These are phyloP conservation scores for Stegodyphus dumicola DNA, from an alignment of 1,140 invertebrate genomes.

Conservation along the genomic window DNA sequence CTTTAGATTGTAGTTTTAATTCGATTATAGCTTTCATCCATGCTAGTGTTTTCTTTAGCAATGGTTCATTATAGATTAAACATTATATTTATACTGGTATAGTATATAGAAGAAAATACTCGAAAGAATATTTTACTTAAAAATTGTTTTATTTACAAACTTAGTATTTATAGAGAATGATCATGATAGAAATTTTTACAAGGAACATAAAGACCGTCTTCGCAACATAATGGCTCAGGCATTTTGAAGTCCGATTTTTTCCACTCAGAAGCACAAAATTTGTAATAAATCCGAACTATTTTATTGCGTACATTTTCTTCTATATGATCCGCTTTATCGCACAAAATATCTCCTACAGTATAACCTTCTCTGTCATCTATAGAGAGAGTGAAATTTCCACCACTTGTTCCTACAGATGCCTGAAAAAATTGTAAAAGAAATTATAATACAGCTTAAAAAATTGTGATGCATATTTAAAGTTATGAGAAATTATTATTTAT, in stretches of 20 bases:
- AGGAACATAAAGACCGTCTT: constrained; percentile 48
- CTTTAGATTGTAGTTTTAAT: too few relatives aligned
- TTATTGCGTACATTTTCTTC: constrained; percentile 48
- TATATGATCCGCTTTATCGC: constrained; percentile 46
- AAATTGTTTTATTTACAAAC: background rate
- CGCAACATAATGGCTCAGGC: constrained; percentile 39
- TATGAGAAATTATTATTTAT: too few relatives aligned
- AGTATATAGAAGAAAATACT: background rate
- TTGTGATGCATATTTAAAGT: too few relatives aligned
- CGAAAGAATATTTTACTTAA: background rate
- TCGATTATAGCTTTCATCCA: too few relatives aligned
- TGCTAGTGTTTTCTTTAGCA: too few relatives aligned
- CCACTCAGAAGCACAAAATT: constrained; percentile 28
- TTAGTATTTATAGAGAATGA: too few relatives aligned
- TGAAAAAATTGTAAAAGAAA: background rate
- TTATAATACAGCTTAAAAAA: background rate
- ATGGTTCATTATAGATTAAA: too few relatives aligned
- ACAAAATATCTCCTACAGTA: constrained; percentile 40
- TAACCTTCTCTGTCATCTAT: constrained; percentile 27
- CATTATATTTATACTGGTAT: background rate
- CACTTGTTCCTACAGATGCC: constrained; percentile 25
- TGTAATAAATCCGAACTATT: constrained; percentile 37
- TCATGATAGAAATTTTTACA: background rate
- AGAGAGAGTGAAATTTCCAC: constrained; percentile 33
- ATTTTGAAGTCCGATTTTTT: constrained; percentile 28